Percentiles rank a stretch among this genome's conserved stretches.
Evolutionary conservation across 2,113 vertebrate genomes (phyloP).

Genomic region (Uropsilus gracilis): DNA sequence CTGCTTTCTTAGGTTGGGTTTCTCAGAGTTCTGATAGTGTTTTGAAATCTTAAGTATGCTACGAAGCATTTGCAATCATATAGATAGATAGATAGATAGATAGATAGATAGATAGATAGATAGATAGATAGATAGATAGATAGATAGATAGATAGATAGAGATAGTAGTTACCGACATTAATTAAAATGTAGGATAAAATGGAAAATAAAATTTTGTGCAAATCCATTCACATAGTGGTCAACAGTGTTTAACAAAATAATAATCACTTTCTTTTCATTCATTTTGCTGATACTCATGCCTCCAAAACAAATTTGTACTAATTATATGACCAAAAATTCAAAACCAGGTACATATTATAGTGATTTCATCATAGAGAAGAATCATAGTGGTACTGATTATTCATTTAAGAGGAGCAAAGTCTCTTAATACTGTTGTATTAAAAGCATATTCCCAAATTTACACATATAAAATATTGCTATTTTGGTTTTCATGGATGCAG

Average conservation of each 20-base stretch:
- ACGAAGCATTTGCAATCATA: neutral
- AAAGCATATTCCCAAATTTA: conserved; percentile 12
- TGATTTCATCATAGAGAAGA: neutral
- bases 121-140: too few relatives aligned
- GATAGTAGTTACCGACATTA: conserved; percentile 44
- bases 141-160: too few relatives aligned
- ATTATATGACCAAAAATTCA: conserved; percentile 10
- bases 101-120: too few relatives aligned
- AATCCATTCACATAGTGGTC: conserved; percentile 48
- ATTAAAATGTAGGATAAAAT: too few relatives aligned
- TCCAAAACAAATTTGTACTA: neutral
- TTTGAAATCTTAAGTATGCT: conserved; percentile 34
- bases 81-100: too few relatives aligned
- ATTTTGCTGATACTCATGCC: neutral
- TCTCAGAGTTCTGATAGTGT: neutral
- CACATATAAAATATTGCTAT: neutral
- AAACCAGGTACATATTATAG: neutral
- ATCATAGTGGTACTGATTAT: neutral
- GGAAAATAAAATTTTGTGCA: conserved; percentile 58
- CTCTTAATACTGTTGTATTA: conserved; percentile 8
- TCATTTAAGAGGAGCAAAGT: conserved; percentile 30
- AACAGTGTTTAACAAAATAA: conserved; percentile 46
- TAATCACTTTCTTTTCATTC: conserved; percentile 45
- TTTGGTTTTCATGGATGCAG: conserved; percentile 30
- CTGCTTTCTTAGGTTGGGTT: neutral